These are phyloP conservation scores for Podocnemis expansa DNA, from an alignment of 2,113 vertebrate genomes.

Conservation along the genomic window DNA sequence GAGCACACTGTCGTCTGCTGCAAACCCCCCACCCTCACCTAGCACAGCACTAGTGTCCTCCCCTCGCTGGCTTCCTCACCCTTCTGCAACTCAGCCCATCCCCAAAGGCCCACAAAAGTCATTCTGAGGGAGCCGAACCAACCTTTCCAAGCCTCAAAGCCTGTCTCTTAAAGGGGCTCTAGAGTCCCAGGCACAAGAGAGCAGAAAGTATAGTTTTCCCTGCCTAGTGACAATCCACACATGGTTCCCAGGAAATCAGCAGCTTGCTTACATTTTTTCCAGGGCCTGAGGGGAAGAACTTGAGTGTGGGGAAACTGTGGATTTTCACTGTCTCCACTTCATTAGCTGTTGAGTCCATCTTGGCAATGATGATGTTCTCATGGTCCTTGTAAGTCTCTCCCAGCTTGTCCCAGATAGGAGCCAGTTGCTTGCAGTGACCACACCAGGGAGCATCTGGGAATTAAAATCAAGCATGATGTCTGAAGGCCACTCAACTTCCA, in stretches of 20 bases:
- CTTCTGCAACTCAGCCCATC: neutral
- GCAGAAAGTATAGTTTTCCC: neutral
- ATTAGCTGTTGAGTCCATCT: constrained; percentile 97
- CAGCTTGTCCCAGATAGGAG: constrained; percentile 97
- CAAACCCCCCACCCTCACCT: constrained; percentile 13
- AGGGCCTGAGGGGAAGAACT: constrained; percentile 92
- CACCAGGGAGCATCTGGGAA: constrained; percentile 96
- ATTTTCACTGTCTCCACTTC: constrained; percentile 95
- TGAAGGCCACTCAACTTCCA: neutral
- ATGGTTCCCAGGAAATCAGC: fast-evolving
- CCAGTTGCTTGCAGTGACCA: constrained; percentile 97
- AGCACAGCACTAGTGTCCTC: neutral
- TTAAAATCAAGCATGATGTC: neutral
- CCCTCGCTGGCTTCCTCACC: neutral
- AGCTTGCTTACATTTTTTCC: constrained; percentile 82
- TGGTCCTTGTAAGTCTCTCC: constrained; percentile 91
- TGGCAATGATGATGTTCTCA: constrained; percentile 86
- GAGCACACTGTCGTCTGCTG: constrained; percentile 54
- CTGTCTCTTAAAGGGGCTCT: neutral
- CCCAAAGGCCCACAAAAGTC: neutral
- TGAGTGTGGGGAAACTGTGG: constrained; percentile 97
- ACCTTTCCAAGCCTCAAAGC: neutral
- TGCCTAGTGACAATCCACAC: fast-evolving
- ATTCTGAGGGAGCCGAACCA: neutral
- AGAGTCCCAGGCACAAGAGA: neutral